Base-by-base conservation (phyloP, 1,140 invertebrate genomes). In the Phocides pigmalion region DNA sequence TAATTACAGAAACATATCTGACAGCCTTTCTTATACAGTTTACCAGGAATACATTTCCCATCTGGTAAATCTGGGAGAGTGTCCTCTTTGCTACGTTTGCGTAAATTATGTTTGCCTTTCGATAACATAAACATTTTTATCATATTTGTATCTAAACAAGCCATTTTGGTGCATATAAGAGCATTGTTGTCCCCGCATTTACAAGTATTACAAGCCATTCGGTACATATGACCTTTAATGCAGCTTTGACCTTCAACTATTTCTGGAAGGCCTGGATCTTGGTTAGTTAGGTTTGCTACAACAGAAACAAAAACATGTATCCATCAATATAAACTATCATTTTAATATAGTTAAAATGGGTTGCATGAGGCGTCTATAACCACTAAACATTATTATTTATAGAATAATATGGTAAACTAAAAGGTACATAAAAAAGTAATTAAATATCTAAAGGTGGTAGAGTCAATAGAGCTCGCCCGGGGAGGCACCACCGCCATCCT, bases 171-270 rank as follows among this genome's bases (percentile, higher is more conserved):
- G 53, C 92, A 93, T 4, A 82, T 39, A 0, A 89, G 72, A 3
- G 67, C 64, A 25, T 80, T 84, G 15, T 85, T 70, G 0, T 61
- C n/a, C 0, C 74, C 75, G 62, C 92, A 93, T 15, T 66, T 70
- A 35, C 92, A 93, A 0, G 73, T 85, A 46, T 93, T 92, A 66
- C 92, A 93, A 1, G 81, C 80, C 12, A 76, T 74, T 62, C 76
- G 81, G 62, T 92, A 93, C n/a, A 74, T 32, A 59, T 85, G 62
- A 0, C 86, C 89, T 0, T 82, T 72, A 3, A 72, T 66, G 65
- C 92, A 93, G 3, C 42, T 42, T 14, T 79, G 61, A 0, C 78
- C 81, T 42, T 90, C 63, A 4, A 25, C 32, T 0, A 84, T 76
- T 51, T 71, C 62, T 20, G 78, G 72, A 3, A 78, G 39, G 3